Conservation (phyloP, 1,140 invertebrate genomes). For the Temnothorax nylanderi region DNA sequence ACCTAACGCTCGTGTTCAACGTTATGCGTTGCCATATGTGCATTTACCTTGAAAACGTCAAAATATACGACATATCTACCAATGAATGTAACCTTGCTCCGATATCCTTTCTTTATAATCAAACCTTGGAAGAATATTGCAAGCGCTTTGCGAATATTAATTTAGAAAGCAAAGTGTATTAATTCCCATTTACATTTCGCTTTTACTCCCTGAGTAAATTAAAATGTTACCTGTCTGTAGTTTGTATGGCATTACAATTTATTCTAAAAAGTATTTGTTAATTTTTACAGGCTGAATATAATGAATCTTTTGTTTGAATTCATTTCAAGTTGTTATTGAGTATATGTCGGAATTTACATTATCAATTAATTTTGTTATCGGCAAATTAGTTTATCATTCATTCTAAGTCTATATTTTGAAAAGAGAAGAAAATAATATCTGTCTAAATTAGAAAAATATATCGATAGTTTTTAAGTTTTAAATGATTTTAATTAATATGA, state of each 20-base stretch:
- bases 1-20: not conserved
- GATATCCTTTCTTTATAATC: not conserved
- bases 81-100: not conserved
- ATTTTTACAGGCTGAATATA: not conserved
- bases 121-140: not conserved
- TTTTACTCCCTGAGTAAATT: not conserved
- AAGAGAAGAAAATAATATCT: not conserved
- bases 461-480: not conserved
- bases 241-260: not conserved
- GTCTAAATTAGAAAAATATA: not conserved
- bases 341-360: not conserved
- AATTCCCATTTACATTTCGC: not conserved
- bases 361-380: not conserved
- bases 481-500: not conserved
- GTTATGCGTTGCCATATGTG: not conserved
- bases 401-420: not conserved
- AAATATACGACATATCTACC: not conserved
- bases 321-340: not conserved
- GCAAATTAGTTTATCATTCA: not conserved
- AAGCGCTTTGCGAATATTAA: not conserved
- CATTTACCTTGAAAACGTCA: slow-evolving; percentile 8
- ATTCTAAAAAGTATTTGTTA: not conserved
- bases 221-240: not conserved
- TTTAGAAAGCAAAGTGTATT: not conserved
- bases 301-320: not conserved